Evolutionary conservation across 2,113 vertebrate species (phyloP).

Genomic region (Hydropotes inermis): DNA sequence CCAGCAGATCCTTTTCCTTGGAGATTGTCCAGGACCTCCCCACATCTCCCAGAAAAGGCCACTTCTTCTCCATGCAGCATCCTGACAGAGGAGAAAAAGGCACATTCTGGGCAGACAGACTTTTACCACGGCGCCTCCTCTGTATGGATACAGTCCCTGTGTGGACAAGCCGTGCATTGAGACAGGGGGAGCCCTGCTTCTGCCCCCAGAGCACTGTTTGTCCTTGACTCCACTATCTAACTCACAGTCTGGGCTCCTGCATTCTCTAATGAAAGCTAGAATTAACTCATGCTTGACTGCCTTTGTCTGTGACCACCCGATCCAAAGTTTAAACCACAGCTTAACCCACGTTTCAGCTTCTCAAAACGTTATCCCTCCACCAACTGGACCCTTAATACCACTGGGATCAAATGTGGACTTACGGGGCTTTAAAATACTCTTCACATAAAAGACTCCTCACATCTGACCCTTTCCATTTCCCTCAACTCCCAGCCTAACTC

Average conservation of each 20-base stretch:
- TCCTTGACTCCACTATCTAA: not conserved
- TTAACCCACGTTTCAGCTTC: not conserved
- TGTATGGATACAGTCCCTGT: not conserved
- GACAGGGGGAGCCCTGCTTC: not conserved
- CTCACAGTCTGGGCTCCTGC: not conserved
- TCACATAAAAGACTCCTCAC: not conserved
- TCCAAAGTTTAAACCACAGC: not conserved
- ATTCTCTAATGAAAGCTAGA: not conserved
- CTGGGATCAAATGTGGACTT: not conserved
- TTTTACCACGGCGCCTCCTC: not conserved
- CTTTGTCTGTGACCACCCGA: not conserved
- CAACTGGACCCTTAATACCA: not conserved
- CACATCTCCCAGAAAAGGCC: not conserved
- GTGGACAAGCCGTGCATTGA: not conserved
- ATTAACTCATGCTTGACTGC: not conserved
- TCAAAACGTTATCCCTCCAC: not conserved
- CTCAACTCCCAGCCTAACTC: not conserved
- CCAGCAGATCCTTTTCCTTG: not conserved
- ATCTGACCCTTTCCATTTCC: not conserved
- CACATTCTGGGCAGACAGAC: not conserved
- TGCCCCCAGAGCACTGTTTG: not conserved
- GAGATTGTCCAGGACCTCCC: not conserved
- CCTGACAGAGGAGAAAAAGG: not conserved
- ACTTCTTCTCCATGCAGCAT: not conserved
- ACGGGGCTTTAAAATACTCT: not conserved